Evolutionary conservation across 2,888 invertebrate species (phyloP), one percentile per base, ranked within the genome.

Genomic region (Tinea semifulvella): DNA sequence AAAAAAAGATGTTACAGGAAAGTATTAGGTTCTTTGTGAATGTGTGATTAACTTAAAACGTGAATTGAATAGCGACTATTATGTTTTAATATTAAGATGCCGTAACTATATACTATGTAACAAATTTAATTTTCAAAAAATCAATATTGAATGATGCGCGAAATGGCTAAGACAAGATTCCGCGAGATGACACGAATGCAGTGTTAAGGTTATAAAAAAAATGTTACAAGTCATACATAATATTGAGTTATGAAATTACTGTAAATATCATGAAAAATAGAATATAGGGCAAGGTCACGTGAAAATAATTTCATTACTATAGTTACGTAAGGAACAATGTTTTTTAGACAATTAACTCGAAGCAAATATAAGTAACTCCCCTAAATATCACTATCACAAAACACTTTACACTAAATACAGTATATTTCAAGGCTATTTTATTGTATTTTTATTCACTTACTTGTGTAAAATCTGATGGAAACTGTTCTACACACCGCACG

Each of bases 221-320:
- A 19, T 22, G 3, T 2, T 22, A 40, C 40, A 40, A 11, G 19
- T 22, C 22, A 25, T 40, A 42, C n/a, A 4, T 27, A 19, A 43
- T 11, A 43, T n/a, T 42, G 25, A 13, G 17, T 27, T 42, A 27
- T 42, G 18, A 14, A 42, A 42, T 42, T 25, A 25, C 42, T 42
- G 4, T 26, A 11, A 20, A 18, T 8, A 19, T n/a, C 43, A 27
- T 43, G 18, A 43, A 35, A 28, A 16, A 35, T 11, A 22, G 18
- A 48, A 61, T 52, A 63, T 68, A 54, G 71, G 56, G 54, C 76
- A 80, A 77, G 77, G 79, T 77, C 79, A 77, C 75, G 74, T 75
- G 76, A 68, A 66, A 69, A 65, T 70, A 68, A 74, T 68, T 70
- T 58, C 63, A 67, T 68, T 71, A 68, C 39, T 2, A 27, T 39